Conservation (phyloP, 1,140 invertebrate species). For the Maconellicoccus hirsutus region DNA sequence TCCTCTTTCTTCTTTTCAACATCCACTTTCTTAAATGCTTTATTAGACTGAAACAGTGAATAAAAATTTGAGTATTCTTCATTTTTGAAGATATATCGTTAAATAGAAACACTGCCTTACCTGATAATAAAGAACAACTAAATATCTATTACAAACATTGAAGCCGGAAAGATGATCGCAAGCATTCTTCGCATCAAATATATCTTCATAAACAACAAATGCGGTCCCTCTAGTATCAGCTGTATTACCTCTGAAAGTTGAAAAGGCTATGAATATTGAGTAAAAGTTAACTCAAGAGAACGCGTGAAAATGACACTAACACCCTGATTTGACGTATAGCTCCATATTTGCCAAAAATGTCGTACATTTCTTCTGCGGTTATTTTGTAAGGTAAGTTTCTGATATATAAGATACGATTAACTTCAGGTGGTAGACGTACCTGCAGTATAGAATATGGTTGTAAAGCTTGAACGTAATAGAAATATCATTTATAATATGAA, state of each 20-base stretch:
- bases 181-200: constrained; percentile 99
- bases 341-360: constrained; percentile 99
- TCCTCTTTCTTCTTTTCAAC: constrained; percentile 95
- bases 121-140: constrained; percentile 94
- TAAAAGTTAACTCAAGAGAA: background rate
- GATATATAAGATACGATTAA: constrained; percentile 94
- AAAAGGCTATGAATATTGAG: background rate
- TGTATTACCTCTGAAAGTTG: constrained; percentile 74
- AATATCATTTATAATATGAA: background rate
- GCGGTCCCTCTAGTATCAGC: constrained; percentile 95
- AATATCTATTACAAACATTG: constrained; percentile 96
- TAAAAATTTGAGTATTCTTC: background rate
- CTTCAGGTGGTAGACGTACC: constrained; percentile 95
- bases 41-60: constrained; percentile 52
- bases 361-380: constrained; percentile 99
- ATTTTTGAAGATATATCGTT: background rate
- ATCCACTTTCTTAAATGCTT: constrained; percentile 93
- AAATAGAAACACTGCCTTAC: constrained; percentile 36
- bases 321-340: constrained; percentile 96
- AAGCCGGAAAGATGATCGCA: constrained; percentile 98
- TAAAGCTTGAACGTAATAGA: background rate
- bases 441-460: constrained; percentile 37
- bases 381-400: constrained; percentile 99
- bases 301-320: constrained; percentile 48
- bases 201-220: constrained; percentile 99